Percentiles rank a stretch among this genome's conserved stretches.
These are phyloP conservation scores for Pachycephala philippinensis DNA, from an alignment of 2,113 vertebrate genomes.

Conservation along the genomic window DNA sequence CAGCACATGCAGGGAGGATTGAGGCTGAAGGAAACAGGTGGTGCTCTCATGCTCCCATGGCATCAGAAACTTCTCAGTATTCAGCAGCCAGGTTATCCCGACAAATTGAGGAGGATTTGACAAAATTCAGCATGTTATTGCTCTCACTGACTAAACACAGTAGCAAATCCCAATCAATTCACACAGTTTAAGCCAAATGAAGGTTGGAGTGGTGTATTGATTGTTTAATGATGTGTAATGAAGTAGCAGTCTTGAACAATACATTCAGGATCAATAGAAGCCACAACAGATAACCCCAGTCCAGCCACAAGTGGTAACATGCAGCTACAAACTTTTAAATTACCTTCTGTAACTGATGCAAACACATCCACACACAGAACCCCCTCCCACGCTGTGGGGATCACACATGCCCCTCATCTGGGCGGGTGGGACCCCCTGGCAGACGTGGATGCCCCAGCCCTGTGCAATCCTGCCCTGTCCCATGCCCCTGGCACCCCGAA, in stretches of 20 bases:
- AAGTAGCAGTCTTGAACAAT: not conserved
- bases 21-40: not conserved
- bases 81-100: not conserved
- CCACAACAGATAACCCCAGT: not conserved
- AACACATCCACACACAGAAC: rapidly evolving
- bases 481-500: no score
- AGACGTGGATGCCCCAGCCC: not conserved
- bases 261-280: not conserved
- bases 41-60: not conserved
- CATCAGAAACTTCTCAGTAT: not conserved
- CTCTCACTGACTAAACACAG: not conserved
- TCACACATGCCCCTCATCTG: rapidly evolving
- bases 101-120: not conserved
- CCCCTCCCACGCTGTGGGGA: not conserved
- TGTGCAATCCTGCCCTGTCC: not conserved
- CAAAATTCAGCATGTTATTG: not conserved
- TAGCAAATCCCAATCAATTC: not conserved
- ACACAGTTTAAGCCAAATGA: not conserved
- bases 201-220: not conserved
- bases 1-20: rapidly evolving
- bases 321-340: not conserved
- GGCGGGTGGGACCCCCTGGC: rapidly evolving
- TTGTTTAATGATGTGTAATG: not conserved
- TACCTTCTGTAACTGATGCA: not conserved
- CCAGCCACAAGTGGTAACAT: not conserved